phyloP scores from a whole-genome alignment of 2,113 vertebrate species.

The Corythornis madagascariensis region DNA sequence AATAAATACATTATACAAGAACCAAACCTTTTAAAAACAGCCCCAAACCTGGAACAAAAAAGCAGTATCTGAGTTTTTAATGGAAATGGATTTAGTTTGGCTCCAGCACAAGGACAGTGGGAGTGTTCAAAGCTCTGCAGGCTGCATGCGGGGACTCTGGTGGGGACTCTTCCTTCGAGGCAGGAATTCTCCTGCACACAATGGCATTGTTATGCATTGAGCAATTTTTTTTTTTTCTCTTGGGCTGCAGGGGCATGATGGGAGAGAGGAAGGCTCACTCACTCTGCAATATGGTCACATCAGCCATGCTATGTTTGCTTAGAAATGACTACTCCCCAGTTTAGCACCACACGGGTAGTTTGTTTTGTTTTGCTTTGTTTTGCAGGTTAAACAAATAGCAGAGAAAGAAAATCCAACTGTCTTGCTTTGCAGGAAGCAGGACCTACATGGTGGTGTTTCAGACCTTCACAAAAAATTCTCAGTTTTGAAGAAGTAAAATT shows the following conservation, averaged over 20 bases:
- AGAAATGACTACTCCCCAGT: background rate
- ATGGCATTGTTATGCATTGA: conserved; percentile 47
- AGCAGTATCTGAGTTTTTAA: conserved; percentile 36
- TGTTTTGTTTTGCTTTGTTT: background rate
- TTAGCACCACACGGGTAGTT: background rate
- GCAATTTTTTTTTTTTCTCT: background rate
- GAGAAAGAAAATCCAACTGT: background rate
- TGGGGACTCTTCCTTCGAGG: conserved; percentile 48
- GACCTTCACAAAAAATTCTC: background rate
- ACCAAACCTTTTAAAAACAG: conserved; percentile 22
- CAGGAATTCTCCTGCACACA: conserved; percentile 53
- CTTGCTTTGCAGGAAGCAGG: background rate
- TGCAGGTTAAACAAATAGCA: background rate
- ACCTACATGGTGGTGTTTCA: background rate
- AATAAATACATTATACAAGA: background rate
- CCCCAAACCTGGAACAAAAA: conserved; percentile 15
- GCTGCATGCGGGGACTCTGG: background rate
- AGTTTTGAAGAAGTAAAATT: background rate
- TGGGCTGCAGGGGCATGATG: background rate
- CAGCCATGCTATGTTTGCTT: background rate
- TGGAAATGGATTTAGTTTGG: conserved; percentile 61
- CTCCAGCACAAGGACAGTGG: conserved; percentile 28
- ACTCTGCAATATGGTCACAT: background rate
- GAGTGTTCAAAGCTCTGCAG: background rate
- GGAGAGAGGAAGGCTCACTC: background rate